Percentiles rank a stretch among this genome's conserved stretches.
phyloP scores from a whole-genome alignment of 2,888 invertebrate species.

The Drosophila limbata region DNA sequence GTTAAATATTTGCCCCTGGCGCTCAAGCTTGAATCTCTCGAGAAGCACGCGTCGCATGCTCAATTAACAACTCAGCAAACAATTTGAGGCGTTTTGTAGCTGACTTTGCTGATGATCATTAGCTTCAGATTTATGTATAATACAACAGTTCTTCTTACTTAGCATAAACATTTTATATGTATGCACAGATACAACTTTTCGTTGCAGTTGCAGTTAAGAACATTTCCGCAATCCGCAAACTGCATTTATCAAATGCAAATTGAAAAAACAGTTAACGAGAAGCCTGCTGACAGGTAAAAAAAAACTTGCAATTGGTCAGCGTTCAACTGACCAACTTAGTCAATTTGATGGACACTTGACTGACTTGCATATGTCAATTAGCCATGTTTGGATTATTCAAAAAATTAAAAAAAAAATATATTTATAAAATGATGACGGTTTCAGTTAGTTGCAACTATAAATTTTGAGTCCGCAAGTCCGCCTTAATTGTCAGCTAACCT shows the following conservation, averaged over 20 bases:
- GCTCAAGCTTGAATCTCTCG: conserved; percentile 22
- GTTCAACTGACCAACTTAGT: conserved; percentile 21
- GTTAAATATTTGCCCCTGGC: conserved; percentile 40
- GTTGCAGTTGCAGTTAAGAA: conserved; percentile 26
- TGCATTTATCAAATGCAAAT: conserved; percentile 50
- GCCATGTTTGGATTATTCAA: conserved; percentile 41
- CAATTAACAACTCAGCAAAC: conserved; percentile 48
- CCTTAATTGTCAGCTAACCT: conserved; percentile 64
- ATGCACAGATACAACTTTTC: conserved; percentile 1
- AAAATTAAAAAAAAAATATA: background rate
- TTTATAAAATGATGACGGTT: conserved; percentile 14
- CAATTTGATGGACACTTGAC: conserved; percentile 24
- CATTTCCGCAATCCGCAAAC: conserved; percentile 68
- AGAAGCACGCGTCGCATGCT: conserved; percentile 46
- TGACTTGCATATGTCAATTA: conserved; percentile 50
- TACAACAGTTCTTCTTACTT: conserved; percentile 2
- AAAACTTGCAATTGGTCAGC: conserved; percentile 11
- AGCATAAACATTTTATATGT: background rate
- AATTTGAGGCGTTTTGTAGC: conserved; percentile 53
- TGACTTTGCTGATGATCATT: conserved; percentile 49
- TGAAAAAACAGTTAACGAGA: conserved; percentile 48
- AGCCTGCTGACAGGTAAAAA: conserved; percentile 21
- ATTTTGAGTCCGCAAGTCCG: conserved; percentile 32
- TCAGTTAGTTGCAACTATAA: conserved; percentile 39
- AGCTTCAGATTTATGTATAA: conserved; percentile 18